These are phyloP conservation scores for Chirona hameri DNA, from an alignment of 2,888 invertebrate species.

Conservation along the genomic window DNA sequence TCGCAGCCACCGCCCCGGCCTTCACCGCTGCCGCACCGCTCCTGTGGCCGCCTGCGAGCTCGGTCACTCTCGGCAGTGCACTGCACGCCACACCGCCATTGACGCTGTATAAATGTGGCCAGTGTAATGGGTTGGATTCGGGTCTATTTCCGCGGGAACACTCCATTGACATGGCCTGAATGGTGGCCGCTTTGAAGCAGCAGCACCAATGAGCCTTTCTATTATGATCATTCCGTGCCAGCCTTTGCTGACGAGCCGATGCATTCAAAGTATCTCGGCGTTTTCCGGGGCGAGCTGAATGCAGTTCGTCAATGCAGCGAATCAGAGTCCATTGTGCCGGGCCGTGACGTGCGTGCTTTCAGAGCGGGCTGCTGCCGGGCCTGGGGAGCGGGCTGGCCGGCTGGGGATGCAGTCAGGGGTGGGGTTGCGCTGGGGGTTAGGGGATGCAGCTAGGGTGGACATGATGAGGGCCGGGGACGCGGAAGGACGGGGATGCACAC, in stretches of 20 bases:
- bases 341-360: background rate
- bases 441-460: background rate
- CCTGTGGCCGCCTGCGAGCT: background rate
- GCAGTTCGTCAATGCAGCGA: background rate
- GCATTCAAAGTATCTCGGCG: conserved; percentile 24
- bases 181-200: conserved; percentile 4
- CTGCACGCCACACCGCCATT: background rate
- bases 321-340: background rate
- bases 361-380: background rate
- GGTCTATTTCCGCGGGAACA: background rate
- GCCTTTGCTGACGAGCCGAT: background rate
- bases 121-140: conserved; percentile 7
- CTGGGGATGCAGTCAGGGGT: background rate
- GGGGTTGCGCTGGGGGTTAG: background rate
- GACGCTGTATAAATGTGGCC: conserved; percentile 1
- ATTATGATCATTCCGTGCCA: conserved; percentile 3
- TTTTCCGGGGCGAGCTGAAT: background rate
- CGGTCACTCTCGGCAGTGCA: background rate
- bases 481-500: background rate
- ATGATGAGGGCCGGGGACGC: background rate
- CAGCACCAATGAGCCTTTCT: background rate
- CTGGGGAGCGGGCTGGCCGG: background rate
- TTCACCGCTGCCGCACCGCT: background rate
- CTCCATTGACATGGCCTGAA: background rate
- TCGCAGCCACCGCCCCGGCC: too few relatives aligned